Conservation (phyloP, 2,888 invertebrate species). For the Rugalucina vietnamica region DNA sequence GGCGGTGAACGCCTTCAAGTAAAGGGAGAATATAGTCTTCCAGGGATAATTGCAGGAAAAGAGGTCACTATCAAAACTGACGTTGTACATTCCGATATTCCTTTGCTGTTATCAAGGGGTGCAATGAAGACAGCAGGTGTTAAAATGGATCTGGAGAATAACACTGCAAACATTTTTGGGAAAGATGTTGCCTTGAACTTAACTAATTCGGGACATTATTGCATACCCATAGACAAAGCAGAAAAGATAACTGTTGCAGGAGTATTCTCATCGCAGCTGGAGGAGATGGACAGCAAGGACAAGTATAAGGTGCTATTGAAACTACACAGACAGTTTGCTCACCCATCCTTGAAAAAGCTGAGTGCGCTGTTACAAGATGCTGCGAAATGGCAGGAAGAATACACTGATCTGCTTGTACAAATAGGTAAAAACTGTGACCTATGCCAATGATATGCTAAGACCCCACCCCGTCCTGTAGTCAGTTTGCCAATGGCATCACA, state of each 20-base stretch:
- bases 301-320: not conserved
- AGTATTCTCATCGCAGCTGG: not conserved
- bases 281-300: not conserved
- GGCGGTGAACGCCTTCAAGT: not conserved
- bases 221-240: not conserved
- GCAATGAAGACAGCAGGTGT: too few relatives aligned
- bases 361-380: conserved; percentile 28
- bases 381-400: conserved; percentile 17
- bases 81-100: conserved; percentile 23
- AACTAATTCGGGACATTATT: conserved; percentile 13
- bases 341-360: conserved; percentile 31
- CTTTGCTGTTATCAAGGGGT: conserved; percentile 1
- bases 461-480: conserved; percentile 35
- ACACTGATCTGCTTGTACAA: not conserved
- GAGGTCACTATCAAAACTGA: conserved; percentile 17
- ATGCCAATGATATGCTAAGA: conserved; percentile 25
- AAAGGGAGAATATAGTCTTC: not conserved
- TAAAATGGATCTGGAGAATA: conserved; percentile 27
- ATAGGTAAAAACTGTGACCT: conserved; percentile 21
- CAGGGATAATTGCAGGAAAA: conserved; percentile 1
- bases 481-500: conserved; percentile 30
- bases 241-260: not conserved
- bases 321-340: conserved; percentile 28
- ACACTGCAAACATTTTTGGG: conserved; percentile 27
- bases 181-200: conserved; percentile 21